Conservation (phyloP, 2,113 vertebrate genomes). For the Tylochromis polylepis region DNA sequence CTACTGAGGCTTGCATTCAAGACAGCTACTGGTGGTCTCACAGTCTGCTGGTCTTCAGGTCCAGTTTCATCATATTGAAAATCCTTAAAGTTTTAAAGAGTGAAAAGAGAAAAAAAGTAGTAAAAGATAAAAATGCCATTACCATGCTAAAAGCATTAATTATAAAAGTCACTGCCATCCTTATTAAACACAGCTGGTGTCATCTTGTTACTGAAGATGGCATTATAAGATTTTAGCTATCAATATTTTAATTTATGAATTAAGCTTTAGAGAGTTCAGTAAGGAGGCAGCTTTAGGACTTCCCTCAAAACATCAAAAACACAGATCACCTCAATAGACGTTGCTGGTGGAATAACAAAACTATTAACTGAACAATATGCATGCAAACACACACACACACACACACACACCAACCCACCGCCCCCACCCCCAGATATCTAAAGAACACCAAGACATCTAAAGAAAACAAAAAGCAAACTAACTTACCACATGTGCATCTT, state of each 20-base stretch:
- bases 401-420: neutral
- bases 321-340: neutral
- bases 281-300: too few species aligned
- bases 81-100: neutral
- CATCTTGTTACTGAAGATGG: neutral
- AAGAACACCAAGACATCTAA: neutral
- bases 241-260: neutral
- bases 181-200: neutral
- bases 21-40: neutral
- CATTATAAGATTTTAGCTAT: neutral
- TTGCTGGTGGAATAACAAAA: neutral
- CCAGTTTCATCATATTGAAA: neutral
- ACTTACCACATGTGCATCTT: neutral
- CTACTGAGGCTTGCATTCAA: neutral
- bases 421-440: neutral
- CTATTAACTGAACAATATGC: neutral
- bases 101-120: neutral
- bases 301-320: too few species aligned
- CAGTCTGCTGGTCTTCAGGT: neutral
- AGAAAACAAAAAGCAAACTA: neutral
- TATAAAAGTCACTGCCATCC: neutral
- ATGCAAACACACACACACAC: neutral
- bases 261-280: neutral
- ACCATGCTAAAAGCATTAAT: neutral
- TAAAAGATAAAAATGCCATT: neutral